Evolutionary conservation across 2,888 invertebrate genomes (phyloP).

Genomic region (Neoitamus cyanurus): DNA sequence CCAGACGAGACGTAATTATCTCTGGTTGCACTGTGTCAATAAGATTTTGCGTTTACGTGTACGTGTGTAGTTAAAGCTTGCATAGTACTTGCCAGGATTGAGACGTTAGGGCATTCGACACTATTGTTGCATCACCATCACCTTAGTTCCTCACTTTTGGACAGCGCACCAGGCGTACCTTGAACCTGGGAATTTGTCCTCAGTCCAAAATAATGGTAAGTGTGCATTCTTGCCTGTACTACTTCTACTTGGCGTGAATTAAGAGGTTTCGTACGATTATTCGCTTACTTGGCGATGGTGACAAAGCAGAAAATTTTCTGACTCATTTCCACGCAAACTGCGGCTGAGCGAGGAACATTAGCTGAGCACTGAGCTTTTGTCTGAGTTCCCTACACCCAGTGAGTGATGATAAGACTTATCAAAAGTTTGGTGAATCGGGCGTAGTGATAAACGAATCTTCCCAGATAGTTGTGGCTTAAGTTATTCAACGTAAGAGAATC

Average conservation of each 20-base stretch:
- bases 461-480: neutral
- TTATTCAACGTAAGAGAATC: constrained; percentile 12
- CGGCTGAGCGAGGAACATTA: neutral
- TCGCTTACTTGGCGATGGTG: neutral
- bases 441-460: neutral
- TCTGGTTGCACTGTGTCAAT: constrained; percentile 23
- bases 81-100: neutral
- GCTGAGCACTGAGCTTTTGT: neutral
- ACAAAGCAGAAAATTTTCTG: constrained; percentile 30
- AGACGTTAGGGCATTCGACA: neutral
- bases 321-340: neutral
- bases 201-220: constrained; percentile 23
- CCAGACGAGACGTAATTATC: constrained; percentile 32
- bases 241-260: neutral
- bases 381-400: neutral
- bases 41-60: constrained; percentile 3
- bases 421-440: neutral
- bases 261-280: neutral
- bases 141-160: neutral
- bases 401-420: neutral
- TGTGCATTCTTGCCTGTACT: neutral
- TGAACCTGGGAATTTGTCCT: neutral
- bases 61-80: neutral
- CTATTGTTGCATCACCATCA: neutral
- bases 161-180: neutral